Percentiles rank a stretch among this genome's conserved stretches.
phyloP scores from a whole-genome alignment of 2,888 invertebrate species.

The Incurvaria masculella region DNA sequence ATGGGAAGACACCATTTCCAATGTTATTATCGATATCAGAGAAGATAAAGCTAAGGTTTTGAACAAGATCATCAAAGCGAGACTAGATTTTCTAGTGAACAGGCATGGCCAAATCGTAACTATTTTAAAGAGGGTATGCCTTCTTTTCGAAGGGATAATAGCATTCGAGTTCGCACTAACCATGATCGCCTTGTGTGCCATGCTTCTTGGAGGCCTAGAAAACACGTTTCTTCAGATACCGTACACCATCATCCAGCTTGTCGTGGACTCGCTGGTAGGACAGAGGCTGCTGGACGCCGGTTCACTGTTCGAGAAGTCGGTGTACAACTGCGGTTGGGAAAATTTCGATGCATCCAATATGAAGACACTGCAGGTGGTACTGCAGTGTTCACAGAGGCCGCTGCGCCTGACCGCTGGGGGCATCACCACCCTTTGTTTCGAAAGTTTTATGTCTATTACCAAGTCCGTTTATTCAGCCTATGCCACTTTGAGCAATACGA shows the following conservation, averaged over 20 bases:
- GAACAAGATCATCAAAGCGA: constrained; percentile 17
- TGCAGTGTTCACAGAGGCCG: constrained; percentile 31
- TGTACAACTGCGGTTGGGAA: constrained; percentile 37
- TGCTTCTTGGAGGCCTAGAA: constrained; percentile 26
- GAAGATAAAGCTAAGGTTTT: constrained; percentile 11
- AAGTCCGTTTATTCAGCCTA: constrained; percentile 33
- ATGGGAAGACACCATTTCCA: constrained; percentile 23
- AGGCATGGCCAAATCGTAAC: constrained; percentile 20
- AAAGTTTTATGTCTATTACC: constrained; percentile 27
- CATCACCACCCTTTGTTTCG: constrained; percentile 25
- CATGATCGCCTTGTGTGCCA: constrained; percentile 21
- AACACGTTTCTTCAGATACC: constrained; percentile 27
- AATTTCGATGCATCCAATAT: constrained; percentile 28
- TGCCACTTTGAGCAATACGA: constrained; percentile 28
- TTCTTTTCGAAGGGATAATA: constrained; percentile 22
- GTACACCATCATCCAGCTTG: constrained; percentile 20
- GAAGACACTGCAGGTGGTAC: constrained; percentile 28
- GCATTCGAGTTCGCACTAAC: constrained; percentile 24
- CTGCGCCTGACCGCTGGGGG: constrained; percentile 33
- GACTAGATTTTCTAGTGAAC: constrained; percentile 19
- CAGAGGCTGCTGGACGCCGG: constrained; percentile 33
- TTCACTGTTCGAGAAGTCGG: constrained; percentile 24
- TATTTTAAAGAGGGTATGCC: constrained; percentile 20
- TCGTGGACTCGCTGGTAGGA: constrained; percentile 31
- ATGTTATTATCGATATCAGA: not conserved